These are phyloP conservation scores for Chrysina gloriosa DNA, from an alignment of 2,888 invertebrate genomes.

Conservation along the genomic window DNA sequence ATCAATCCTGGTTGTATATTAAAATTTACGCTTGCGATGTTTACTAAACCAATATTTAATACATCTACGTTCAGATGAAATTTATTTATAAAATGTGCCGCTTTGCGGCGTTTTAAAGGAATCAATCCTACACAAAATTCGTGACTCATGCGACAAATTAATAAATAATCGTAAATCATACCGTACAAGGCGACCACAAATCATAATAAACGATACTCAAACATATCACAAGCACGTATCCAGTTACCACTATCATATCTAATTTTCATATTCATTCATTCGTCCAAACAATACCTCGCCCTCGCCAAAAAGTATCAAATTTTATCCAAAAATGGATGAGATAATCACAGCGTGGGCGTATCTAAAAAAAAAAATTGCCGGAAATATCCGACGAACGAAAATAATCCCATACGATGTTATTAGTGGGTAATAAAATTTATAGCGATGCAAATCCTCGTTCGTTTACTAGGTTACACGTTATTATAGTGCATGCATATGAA, in stretches of 20 bases:
- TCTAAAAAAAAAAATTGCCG: too few relatives aligned
- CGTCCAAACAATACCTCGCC: too few relatives aligned
- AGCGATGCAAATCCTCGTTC: slow-evolving; percentile 8
- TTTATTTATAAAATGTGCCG: too few relatives aligned
- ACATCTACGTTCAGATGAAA: too few relatives aligned
- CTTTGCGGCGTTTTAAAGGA: neutral
- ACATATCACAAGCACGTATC: neutral
- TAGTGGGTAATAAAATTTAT: neutral
- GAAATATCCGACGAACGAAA: too few relatives aligned
- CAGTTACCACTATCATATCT: slow-evolving; percentile 6
- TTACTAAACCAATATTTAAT: too few relatives aligned
- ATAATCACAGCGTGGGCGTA: too few relatives aligned
- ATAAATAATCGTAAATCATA: slow-evolving; percentile 30
- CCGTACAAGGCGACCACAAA: slow-evolving; percentile 10
- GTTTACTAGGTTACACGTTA: too few relatives aligned
- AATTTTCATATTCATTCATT: neutral
- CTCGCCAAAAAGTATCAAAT: neutral
- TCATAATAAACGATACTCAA: neutral
- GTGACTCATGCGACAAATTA: slow-evolving; percentile 23
- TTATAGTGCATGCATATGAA: neutral
- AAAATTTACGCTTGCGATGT: too few relatives aligned
- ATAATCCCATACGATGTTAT: too few relatives aligned
- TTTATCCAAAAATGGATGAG: too few relatives aligned
- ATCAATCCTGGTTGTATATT: too few relatives aligned
- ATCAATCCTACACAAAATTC: slow-evolving; percentile 3